Conservation (phyloP, 2,797 vertebrate species). For the Staurois parvus region DNA sequence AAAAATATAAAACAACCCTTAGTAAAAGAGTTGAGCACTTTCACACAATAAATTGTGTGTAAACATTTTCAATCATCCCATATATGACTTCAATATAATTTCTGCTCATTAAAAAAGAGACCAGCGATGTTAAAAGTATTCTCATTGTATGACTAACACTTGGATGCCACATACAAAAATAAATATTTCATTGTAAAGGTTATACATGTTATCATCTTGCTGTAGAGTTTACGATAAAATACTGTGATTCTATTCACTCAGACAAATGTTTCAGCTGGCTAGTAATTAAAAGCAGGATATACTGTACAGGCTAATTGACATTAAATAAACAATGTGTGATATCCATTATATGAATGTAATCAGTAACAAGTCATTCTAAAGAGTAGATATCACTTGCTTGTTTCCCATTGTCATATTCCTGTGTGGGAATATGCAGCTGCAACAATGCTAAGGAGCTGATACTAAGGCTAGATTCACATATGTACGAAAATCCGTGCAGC, state of each 20-base stretch:
- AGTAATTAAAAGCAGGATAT: conserved; percentile 5
- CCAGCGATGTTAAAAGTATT: background rate
- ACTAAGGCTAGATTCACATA: too few relatives aligned
- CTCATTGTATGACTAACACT: background rate
- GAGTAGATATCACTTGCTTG: too few relatives aligned
- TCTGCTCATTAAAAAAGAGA: background rate
- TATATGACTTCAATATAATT: background rate
- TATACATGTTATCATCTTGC: conserved; percentile 21
- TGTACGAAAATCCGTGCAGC: too few relatives aligned
- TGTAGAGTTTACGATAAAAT: conserved; percentile 2
- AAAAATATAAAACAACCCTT: too few relatives aligned
- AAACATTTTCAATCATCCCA: too few relatives aligned
- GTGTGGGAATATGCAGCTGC: too few relatives aligned
- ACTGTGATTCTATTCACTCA: background rate
- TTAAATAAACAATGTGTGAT: conserved; percentile 12
- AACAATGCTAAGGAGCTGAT: too few relatives aligned
- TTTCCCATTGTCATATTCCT: too few relatives aligned
- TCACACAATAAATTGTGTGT: too few relatives aligned
- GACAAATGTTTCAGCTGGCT: background rate
- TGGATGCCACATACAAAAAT: conserved; percentile 9
- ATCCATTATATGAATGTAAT: background rate
- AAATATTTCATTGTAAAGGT: conserved; percentile 23
- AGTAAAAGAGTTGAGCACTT: too few relatives aligned
- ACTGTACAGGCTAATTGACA: background rate
- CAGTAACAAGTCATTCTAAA: too few relatives aligned